These are phyloP conservation scores for Gorsachius goisagi DNA, from an alignment of 2,113 vertebrate species.

Conservation along the genomic window DNA sequence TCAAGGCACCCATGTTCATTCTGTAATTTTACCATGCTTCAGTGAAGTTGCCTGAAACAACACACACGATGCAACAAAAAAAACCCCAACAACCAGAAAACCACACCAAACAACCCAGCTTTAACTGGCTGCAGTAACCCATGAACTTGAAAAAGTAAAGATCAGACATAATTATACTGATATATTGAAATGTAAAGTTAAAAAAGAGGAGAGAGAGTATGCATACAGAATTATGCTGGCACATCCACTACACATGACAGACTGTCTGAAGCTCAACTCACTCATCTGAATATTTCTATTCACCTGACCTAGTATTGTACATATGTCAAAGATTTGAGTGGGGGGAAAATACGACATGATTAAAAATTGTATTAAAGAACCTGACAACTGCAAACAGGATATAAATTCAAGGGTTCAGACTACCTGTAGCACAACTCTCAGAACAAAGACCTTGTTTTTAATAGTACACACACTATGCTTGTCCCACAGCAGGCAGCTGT, in stretches of 20 bases:
- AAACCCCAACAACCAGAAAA: background rate
- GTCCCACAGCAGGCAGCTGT: constrained; percentile 46
- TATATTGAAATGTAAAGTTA: background rate
- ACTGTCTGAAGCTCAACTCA: background rate
- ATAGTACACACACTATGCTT: background rate
- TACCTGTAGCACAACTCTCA: background rate
- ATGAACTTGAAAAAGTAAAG: background rate
- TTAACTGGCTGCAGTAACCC: background rate
- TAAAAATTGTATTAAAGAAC: background rate
- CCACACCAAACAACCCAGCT: background rate
- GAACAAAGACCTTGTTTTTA: constrained; percentile 14
- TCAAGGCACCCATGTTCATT: background rate
- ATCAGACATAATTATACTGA: background rate
- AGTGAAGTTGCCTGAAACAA: background rate
- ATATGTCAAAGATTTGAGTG: background rate
- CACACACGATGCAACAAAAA: background rate
- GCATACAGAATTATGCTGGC: background rate
- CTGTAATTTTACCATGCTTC: background rate
- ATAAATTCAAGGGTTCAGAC: background rate
- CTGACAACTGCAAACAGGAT: background rate
- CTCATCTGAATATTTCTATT: background rate
- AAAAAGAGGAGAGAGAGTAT: too few species aligned
- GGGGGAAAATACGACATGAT: background rate
- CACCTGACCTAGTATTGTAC: background rate
- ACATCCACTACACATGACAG: background rate